Evolutionary conservation across 2,797 vertebrate species (phyloP), one percentile per base, ranked within the genome.

Genomic region (Momotus momota): DNA sequence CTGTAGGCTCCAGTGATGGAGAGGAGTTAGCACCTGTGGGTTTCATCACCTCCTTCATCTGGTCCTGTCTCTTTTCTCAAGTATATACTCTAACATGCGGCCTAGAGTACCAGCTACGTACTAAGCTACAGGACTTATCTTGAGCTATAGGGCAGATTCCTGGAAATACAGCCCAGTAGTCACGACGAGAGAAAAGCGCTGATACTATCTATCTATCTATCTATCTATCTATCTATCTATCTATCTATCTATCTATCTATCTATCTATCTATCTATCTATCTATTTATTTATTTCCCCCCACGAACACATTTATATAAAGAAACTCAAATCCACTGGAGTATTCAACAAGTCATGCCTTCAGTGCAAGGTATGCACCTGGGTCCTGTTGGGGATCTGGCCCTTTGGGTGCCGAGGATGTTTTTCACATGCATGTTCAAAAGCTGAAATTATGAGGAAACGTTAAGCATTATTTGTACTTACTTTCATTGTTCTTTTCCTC

Each of bases 401-500:
- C 14, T 87, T 71, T 72, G 46, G 33, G 8, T 92, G 10, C n/a
- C 3, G 60, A 78, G n/a, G 29, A 49, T 71, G 33, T 61, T 91
- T 94, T 79, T 93, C 23, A 38, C 31, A 52, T 45, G 13, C 19
- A 3, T 35, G 31, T 71, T 73, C 40, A 62, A 67, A 80, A 84
- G 14, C 31, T 91, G 78, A 41, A 80, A 43, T 75, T 77, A 51
- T 3, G 29, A 74, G 33, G 46, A 91, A 43, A 45, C 1, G 2
- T 49, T 65, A 93, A 86, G 19, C 54, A 21, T 78, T 86, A n/a
- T 93, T 92, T 85, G 48, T 51, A 38, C 57, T 79, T 92, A 60
- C 23, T 70, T 61, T 51, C 66, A 77, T 92, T 71, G 74, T 61
- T 95, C 71, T 33, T 70, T 96, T 71, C 29, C 14, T 95, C 26